Percentiles rank a stretch among this genome's conserved stretches.
phyloP scores from a whole-genome alignment of 2,888 invertebrate species.

The Cephus pulcher region DNA sequence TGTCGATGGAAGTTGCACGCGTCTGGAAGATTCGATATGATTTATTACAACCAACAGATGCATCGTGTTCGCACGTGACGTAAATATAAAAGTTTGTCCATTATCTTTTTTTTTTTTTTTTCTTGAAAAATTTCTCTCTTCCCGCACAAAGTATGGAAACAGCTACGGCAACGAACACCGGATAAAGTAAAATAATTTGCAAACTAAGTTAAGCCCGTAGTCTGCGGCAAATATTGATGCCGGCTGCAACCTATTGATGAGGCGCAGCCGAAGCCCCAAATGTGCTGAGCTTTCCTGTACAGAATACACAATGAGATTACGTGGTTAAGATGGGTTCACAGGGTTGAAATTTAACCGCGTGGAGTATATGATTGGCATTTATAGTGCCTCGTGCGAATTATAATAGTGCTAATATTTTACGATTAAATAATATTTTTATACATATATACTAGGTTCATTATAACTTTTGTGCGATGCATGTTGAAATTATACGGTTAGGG shows the following conservation, averaged over 20 bases:
- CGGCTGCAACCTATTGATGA: neutral
- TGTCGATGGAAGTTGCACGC: neutral
- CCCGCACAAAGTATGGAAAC: neutral
- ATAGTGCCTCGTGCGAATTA: neutral
- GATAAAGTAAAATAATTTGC: neutral
- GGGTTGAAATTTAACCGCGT: neutral
- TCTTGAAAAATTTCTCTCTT: neutral
- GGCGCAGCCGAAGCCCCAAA: neutral
- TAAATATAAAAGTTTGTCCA: neutral
- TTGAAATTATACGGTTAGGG: no score
- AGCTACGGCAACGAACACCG: neutral
- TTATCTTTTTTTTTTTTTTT: neutral
- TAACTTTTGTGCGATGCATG: neutral
- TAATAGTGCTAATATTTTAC: neutral
- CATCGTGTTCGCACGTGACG: neutral
- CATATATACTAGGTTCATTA: neutral
- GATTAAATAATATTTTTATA: neutral
- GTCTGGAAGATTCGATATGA: neutral
- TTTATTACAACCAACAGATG: neutral
- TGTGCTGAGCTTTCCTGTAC: neutral
- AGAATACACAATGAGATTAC: conserved; percentile 6
- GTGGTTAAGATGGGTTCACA: neutral
- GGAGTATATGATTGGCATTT: neutral
- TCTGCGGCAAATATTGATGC: conserved; percentile 2
- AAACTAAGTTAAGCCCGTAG: neutral